Base-by-base conservation (phyloP, 2,113 vertebrate genomes). In the Rattus rattus region DNA sequence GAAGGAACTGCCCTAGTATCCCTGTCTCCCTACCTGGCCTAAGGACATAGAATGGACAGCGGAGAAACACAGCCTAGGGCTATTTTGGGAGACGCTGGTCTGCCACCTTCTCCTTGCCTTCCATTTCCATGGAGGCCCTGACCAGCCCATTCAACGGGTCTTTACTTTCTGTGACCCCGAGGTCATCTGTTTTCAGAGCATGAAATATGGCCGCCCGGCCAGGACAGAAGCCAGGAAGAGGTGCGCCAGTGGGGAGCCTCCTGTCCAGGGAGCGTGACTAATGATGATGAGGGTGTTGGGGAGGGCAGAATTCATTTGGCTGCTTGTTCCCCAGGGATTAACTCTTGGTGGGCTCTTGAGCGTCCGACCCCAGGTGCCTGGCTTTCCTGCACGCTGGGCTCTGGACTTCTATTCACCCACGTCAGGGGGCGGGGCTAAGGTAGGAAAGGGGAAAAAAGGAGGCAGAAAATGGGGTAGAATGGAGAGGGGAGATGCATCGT, bases 221-320 rank as follows among this genome's bases (percentile, higher is more conserved):
- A 98, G 98, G 98, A 98, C 99, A 98, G 99, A 98, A 99, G 99
- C 98, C 97, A 84, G 98, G 97, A 98, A 97, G 98, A 99, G 98
- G 98, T 98, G 98, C 98, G 65, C 95, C 65, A 94, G 95, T 96
- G 98, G 98, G 98, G 98, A 99, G 98, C 98, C 98, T 98, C 98
- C 98, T 98, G 97, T 98, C 98, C 99, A 99, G 99, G 99, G 98
- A 99, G 98, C 98, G 98, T 99, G 99, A 99, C 99, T 99, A 99
- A 99, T 99, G 99, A 98, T 98, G 98, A 99, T 98, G 98, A 98
- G 94, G 98, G 98, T 98, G 99, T 99, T 97, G 98, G 97, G 98
- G 56, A 85, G 96, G 89, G 97, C 97, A 65, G 98, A 98, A 98
- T 99, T 99, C 98, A 99, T 98, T 98, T 98, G 98, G 97, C 97